These are phyloP conservation scores for Tetraneura akinire DNA, from an alignment of 1,140 invertebrate genomes.

Conservation along the genomic window DNA sequence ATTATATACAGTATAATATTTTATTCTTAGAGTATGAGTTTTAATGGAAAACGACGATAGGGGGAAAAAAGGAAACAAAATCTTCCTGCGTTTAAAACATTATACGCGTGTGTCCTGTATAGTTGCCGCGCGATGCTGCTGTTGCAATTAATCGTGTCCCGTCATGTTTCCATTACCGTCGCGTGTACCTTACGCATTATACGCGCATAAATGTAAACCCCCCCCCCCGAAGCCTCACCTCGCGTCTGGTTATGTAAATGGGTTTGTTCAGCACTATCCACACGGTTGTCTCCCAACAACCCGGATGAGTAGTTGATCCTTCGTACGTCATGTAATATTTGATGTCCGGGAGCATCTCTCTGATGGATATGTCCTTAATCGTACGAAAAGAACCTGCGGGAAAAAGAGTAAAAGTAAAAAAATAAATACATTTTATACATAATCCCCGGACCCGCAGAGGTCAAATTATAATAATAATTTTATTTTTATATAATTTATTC, in stretches of 20 bases:
- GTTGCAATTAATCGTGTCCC: constrained; percentile 18
- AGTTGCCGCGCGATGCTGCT: no score
- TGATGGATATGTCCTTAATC: constrained; percentile 81
- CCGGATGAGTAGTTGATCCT: constrained; percentile 93
- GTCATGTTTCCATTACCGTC: constrained; percentile 42
- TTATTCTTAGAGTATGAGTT: not conserved
- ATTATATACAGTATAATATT: no score
- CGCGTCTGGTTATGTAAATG: constrained; percentile 90
- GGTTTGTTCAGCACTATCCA: constrained; percentile 97
- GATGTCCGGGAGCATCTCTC: constrained; percentile 81
- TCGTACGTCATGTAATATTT: constrained; percentile 96
- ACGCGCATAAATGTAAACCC: not conserved
- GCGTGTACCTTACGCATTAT: not conserved
- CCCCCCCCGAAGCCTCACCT: constrained; percentile 63
- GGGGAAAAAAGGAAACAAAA: not conserved
- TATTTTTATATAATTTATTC: no score
- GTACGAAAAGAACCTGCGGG: constrained; percentile 63
- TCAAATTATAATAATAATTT: no score
- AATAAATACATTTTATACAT: no score
- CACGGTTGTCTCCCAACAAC: constrained; percentile 88
- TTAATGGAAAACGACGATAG: not conserved
- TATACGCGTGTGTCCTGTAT: not conserved
- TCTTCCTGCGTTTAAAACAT: not conserved
- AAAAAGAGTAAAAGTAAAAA: no score
- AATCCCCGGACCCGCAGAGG: no score